These are phyloP conservation scores for Myripristis jacobus DNA, from an alignment of 2,797 vertebrate species.

Conservation along the genomic window DNA sequence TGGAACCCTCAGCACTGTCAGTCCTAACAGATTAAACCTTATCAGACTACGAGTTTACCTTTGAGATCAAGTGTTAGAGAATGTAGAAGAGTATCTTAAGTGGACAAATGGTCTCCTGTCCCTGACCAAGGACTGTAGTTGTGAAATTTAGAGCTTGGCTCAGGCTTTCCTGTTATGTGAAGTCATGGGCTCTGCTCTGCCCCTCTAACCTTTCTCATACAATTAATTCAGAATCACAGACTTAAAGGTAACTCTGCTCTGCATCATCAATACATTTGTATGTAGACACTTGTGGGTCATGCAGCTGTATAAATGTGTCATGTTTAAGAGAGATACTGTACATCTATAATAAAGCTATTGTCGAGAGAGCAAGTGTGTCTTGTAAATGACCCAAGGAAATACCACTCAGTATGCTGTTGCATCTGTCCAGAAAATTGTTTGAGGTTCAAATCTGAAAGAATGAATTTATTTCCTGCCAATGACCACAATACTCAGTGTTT, in stretches of 20 bases:
- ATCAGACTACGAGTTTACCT: slow-evolving; percentile 25
- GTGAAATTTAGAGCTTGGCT: slow-evolving; percentile 5
- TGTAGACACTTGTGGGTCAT: slow-evolving; percentile 51
- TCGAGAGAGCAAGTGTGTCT: slow-evolving; percentile 23
- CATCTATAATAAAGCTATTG: slow-evolving; percentile 66
- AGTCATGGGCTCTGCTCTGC: slow-evolving; percentile 2
- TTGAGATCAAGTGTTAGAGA: background rate
- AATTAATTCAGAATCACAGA: background rate
- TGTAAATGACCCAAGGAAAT: slow-evolving; percentile 12
- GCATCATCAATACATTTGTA: slow-evolving; percentile 51
- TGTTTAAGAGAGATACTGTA: slow-evolving; percentile 50
- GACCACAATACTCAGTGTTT: too few species aligned
- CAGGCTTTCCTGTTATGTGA: slow-evolving; percentile 12
- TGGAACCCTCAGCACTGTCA: background rate
- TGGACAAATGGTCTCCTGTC: background rate
- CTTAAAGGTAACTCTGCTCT: slow-evolving; percentile 1
- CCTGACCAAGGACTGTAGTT: slow-evolving; percentile 2
- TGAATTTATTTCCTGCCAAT: too few species aligned
- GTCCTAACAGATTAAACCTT: background rate
- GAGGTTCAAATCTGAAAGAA: too few species aligned
- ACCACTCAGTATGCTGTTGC: background rate
- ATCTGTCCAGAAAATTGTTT: too few species aligned
- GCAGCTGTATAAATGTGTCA: slow-evolving; percentile 34
- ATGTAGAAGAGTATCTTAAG: slow-evolving; percentile 4
- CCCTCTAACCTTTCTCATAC: slow-evolving; percentile 2